Percentiles rank a stretch among this genome's conserved stretches.
phyloP scores from a whole-genome alignment of 2,113 vertebrate species.

The Chaetorhynchus papuensis region DNA sequence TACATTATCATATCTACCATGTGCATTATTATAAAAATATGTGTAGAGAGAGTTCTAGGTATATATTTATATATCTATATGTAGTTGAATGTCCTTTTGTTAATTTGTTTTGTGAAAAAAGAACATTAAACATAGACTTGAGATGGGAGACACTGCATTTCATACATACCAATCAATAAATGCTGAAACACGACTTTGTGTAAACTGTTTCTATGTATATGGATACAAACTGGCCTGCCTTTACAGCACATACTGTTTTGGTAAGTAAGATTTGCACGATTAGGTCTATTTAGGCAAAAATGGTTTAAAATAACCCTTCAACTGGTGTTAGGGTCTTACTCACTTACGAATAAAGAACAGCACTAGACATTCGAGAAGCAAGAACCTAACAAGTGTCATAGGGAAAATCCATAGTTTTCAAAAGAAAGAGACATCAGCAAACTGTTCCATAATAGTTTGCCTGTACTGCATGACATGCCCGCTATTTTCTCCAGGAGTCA shows the following conservation, averaged over 20 bases:
- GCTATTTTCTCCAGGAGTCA: background rate
- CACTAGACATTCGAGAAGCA: background rate
- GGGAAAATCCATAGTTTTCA: background rate
- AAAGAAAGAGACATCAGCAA: background rate
- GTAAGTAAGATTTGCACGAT: background rate
- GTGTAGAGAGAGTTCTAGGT: background rate
- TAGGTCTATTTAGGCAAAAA: background rate
- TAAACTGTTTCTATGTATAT: background rate
- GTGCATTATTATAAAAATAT: background rate
- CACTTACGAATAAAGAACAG: background rate
- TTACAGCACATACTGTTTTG: background rate
- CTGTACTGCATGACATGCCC: background rate
- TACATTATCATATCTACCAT: background rate
- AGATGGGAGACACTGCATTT: background rate
- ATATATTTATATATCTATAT: background rate
- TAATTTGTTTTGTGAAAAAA: background rate
- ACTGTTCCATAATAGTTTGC: background rate
- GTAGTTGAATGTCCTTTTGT: background rate
- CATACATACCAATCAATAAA: background rate
- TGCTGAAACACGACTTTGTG: background rate
- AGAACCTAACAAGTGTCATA: background rate
- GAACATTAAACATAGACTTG: background rate
- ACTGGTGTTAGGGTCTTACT: background rate
- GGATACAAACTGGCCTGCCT: background rate
- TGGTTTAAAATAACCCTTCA: background rate